These are phyloP conservation scores for Drosophila atroscutellata DNA, from an alignment of 2,888 invertebrate genomes.

Conservation along the genomic window DNA sequence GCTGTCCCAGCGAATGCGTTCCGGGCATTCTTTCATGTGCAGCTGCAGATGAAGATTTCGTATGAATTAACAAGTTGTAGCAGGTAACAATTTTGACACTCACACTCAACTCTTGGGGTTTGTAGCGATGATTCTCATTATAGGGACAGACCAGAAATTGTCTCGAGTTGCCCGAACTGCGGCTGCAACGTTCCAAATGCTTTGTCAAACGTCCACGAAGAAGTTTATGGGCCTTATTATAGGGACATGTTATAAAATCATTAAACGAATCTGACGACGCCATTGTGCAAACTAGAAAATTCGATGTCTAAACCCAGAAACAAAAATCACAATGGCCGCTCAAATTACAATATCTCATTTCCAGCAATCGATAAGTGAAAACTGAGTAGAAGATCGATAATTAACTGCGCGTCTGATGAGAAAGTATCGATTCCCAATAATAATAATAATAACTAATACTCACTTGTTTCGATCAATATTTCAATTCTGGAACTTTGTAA, in stretches of 20 bases:
- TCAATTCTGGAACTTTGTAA: neutral
- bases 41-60: constrained; percentile 11
- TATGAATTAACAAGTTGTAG: neutral
- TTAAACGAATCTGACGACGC: constrained; percentile 17
- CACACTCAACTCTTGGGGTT: constrained; percentile 20
- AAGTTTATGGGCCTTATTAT: constrained; percentile 30
- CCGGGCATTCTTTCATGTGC: constrained; percentile 33
- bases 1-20: neutral
- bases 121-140: constrained; percentile 32
- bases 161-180: neutral
- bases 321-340: neutral
- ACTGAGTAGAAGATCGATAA: neutral
- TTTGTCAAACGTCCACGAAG: constrained; percentile 32
- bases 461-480: neutral
- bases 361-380: neutral
- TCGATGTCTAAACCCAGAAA: neutral
- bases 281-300: constrained; percentile 7
- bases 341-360: too few species aligned
- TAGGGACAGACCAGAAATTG: constrained; percentile 27
- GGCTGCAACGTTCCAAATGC: constrained; percentile 41
- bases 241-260: constrained; percentile 41
- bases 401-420: too few species aligned
- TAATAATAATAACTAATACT: neutral
- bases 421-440: neutral
- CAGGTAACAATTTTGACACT: constrained; percentile 1